phyloP scores from a whole-genome alignment of 35 echinoderm and acorn worm genomes.

The Diadema setosum region DNA sequence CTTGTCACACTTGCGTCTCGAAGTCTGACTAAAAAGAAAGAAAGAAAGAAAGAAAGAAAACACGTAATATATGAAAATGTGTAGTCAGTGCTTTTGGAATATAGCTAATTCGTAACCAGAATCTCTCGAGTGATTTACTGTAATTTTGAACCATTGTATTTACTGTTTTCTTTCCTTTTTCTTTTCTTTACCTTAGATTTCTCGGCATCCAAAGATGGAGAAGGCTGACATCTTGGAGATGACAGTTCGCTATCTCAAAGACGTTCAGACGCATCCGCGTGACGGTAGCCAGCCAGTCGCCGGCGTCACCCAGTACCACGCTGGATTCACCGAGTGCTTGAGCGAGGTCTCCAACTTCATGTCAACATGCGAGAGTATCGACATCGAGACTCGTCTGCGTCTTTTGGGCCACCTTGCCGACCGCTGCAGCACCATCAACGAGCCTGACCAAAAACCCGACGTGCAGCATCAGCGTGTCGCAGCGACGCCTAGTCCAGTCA shows the following conservation, averaged over 20 bases:
- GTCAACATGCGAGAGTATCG: conserved; percentile 58
- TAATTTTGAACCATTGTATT: no score
- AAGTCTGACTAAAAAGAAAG: no score
- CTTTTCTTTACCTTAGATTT: conserved; percentile 43
- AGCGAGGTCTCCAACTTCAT: conserved; percentile 78
- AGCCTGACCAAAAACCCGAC: neutral
- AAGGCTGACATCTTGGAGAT: conserved; percentile 93
- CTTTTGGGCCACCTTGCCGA: conserved; percentile 70
- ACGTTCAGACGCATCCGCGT: conserved; percentile 37
- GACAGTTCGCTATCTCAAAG: conserved; percentile 78
- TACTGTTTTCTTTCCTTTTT: conserved; percentile 10
- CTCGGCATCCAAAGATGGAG: conserved; percentile 80
- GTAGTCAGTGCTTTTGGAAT: no score
- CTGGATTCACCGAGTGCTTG: conserved; percentile 86
- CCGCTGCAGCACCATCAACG: conserved; percentile 34
- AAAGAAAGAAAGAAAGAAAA: no score
- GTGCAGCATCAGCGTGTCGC: neutral
- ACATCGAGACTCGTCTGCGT: conserved; percentile 66
- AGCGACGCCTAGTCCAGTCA: neutral
- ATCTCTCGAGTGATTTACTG: no score
- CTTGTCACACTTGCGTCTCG: no score
- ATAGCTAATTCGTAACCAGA: no score
- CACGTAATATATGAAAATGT: no score
- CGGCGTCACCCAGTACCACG: conserved; percentile 65
- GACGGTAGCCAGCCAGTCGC: neutral